Evolutionary conservation across 2,113 vertebrate genomes (phyloP).

Genomic region (Atractosteus spatula): DNA sequence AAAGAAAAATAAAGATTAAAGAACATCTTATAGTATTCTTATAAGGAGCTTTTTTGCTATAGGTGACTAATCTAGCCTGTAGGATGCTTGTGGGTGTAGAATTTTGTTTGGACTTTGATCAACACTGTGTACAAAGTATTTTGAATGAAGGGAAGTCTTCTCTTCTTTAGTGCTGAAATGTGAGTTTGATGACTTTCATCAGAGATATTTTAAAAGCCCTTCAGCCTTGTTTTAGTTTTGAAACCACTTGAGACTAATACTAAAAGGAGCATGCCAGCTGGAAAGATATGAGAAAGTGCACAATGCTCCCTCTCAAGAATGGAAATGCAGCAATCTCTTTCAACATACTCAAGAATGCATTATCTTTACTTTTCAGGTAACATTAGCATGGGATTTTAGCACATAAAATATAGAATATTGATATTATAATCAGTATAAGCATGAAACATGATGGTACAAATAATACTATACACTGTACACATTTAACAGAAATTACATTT

Average conservation of each 20-base stretch:
- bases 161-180: slow-evolving; percentile 15
- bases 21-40: too few relatives aligned
- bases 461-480: too few relatives aligned
- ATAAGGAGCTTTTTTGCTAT: too few relatives aligned
- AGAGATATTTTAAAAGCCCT: slow-evolving; percentile 17
- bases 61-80: slow-evolving; percentile 35
- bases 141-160: slow-evolving; percentile 26
- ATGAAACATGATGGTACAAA: too few relatives aligned
- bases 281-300: slow-evolving; percentile 15
- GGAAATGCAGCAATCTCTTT: slow-evolving; percentile 2
- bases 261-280: slow-evolving; percentile 14
- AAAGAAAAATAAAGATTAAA: not conserved
- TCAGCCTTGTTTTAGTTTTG: slow-evolving; percentile 13
- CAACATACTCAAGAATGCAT: slow-evolving; percentile 19
- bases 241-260: slow-evolving; percentile 13
- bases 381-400: not conserved
- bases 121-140: slow-evolving; percentile 31
- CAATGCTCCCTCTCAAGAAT: slow-evolving; percentile 12
- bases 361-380: slow-evolving; percentile 3
- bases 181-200: slow-evolving; percentile 29
- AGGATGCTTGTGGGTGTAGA: slow-evolving; percentile 40
- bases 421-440: too few relatives aligned
- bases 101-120: slow-evolving; percentile 36
- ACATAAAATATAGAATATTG: too few relatives aligned
- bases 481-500: too few relatives aligned